Conservation (phyloP, 2,888 invertebrate genomes). For the Zygothrica quintamaculata region DNA sequence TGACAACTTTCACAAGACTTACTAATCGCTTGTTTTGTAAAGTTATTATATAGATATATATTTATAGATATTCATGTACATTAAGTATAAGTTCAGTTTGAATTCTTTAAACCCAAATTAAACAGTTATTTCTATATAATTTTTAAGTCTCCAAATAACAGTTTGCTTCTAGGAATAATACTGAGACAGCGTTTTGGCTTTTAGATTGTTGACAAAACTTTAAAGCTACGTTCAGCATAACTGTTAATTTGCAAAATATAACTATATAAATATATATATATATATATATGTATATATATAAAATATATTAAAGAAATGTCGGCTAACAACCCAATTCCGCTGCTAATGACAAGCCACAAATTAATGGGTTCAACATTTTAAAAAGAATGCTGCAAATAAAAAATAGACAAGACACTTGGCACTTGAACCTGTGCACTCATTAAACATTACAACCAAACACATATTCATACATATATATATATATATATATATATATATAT, state of each 20-base stretch:
- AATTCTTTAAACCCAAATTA: too few species aligned
- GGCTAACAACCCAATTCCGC: slow-evolving; percentile 48
- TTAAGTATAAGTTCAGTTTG: too few species aligned
- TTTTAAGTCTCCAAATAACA: too few species aligned
- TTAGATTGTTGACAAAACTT: not conserved
- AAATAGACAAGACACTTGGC: slow-evolving; percentile 75
- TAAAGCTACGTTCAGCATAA: slow-evolving; percentile 23
- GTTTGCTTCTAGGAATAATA: too few species aligned
- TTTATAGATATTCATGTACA: too few species aligned
- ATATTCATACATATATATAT: slow-evolving; percentile 3
- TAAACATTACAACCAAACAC: slow-evolving; percentile 42
- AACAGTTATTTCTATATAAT: too few species aligned
- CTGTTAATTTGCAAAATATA: slow-evolving; percentile 37
- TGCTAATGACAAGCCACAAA: slow-evolving; percentile 58
- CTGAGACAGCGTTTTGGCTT: too few species aligned
- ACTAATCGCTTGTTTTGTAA: too few species aligned
- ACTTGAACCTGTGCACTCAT: slow-evolving; percentile 76
- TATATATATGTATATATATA: slow-evolving; percentile 11
- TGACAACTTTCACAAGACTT: too few species aligned
- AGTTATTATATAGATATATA: too few species aligned
- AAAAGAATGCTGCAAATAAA: slow-evolving; percentile 70
- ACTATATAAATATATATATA: slow-evolving; percentile 16
- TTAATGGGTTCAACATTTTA: slow-evolving; percentile 70
- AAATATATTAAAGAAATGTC: slow-evolving; percentile 40
- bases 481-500: slow-evolving; percentile 28